A percentile compares a stretch with the other conserved stretches of the same genome.
Conservation (phyloP, 2,888 invertebrate species). For the Argynnis bischoffii region DNA sequence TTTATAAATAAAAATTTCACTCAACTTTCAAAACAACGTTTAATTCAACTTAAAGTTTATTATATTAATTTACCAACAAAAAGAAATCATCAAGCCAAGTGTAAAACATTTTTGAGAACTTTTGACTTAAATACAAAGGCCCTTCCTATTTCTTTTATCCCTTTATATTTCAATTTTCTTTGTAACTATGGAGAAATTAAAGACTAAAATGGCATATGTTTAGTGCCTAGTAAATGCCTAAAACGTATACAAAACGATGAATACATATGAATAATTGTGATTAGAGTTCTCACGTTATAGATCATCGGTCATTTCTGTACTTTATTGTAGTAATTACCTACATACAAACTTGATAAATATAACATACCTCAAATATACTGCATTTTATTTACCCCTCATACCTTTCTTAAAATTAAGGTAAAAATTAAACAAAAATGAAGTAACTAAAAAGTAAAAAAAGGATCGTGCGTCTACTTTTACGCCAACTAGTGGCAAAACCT, state of each 20-base stretch:
- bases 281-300: slow-evolving; percentile 74
- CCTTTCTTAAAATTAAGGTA: neutral
- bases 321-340: slow-evolving; percentile 80
- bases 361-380: slow-evolving; percentile 79
- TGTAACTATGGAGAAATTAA: slow-evolving; percentile 75
- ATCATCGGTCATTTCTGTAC: slow-evolving; percentile 78
- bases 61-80: neutral
- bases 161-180: slow-evolving; percentile 32
- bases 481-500: too few relatives aligned
- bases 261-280: slow-evolving; percentile 81
- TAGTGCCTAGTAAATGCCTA: slow-evolving; percentile 76
- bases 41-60: neutral
- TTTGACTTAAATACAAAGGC: neutral
- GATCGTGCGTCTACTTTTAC: too few relatives aligned
- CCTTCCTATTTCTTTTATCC: slow-evolving; percentile 8
- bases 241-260: slow-evolving; percentile 75
- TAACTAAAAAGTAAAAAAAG: neutral
- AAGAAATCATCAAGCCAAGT: neutral
- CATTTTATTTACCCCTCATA: slow-evolving; percentile 40
- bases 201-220: slow-evolving; percentile 70
- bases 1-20: slow-evolving; percentile 4
- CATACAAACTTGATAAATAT: slow-evolving; percentile 82
- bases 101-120: slow-evolving; percentile 2
- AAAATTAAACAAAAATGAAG: neutral
- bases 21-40: neutral